Evolutionary conservation across 2,113 vertebrate genomes (phyloP).

Genomic region (Amphiprion ocellaris): DNA sequence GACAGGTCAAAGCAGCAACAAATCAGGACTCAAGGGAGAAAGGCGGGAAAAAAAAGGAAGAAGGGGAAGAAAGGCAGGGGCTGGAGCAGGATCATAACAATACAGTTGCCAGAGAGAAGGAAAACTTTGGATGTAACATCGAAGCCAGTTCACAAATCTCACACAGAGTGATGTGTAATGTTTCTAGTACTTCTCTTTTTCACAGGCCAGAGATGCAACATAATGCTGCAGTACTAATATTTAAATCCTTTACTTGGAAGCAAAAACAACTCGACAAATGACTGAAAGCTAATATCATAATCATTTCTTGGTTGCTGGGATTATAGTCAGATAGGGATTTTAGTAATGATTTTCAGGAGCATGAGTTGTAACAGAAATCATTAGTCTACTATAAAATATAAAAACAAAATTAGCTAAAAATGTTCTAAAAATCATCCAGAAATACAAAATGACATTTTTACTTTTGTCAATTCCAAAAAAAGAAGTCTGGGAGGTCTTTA

Average conservation of each 20-base stretch:
- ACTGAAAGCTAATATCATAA: not conserved
- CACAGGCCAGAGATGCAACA: not conserved
- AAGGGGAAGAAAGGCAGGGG: too few relatives aligned
- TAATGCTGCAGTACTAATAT: not conserved
- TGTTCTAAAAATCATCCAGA: not conserved
- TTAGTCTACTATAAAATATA: not conserved
- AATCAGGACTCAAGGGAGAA: too few relatives aligned
- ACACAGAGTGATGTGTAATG: not conserved
- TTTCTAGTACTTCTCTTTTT: constrained; percentile 20
- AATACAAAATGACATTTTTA: too few relatives aligned
- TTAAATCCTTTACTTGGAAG: not conserved
- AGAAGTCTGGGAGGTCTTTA: not conserved
- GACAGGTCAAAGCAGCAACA: too few relatives aligned
- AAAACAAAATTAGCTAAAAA: not conserved
- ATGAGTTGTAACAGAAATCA: too few relatives aligned
- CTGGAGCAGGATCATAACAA: too few relatives aligned
- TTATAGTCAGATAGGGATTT: not conserved
- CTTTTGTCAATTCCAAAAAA: not conserved
- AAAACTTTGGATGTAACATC: constrained; percentile 1
- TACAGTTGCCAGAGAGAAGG: not conserved
- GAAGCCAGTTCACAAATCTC: constrained; percentile 5
- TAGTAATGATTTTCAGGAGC: too few relatives aligned
- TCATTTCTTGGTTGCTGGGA: not conserved
- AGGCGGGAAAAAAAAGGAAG: too few relatives aligned
- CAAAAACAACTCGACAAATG: not conserved